These are phyloP conservation scores for Scolopax rusticola DNA, from an alignment of 2,797 vertebrate species.

Conservation along the genomic window DNA sequence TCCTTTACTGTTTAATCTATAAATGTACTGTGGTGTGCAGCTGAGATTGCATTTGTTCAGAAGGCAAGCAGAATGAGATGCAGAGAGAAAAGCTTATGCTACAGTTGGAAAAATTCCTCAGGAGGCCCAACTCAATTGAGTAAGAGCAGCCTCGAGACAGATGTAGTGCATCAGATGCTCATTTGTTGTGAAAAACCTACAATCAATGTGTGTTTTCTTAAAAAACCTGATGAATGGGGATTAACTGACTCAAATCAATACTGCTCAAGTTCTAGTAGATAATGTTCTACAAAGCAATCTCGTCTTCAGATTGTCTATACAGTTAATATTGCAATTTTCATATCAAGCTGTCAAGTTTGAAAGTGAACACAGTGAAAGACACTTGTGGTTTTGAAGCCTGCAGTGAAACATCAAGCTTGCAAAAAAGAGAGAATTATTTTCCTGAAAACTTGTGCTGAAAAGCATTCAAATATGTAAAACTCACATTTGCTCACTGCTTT, in stretches of 20 bases:
- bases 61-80: neutral
- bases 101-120: neutral
- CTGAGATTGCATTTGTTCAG: neutral
- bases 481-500: neutral
- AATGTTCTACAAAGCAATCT: neutral
- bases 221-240: neutral
- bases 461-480: neutral
- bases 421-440: neutral
- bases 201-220: neutral
- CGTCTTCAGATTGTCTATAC: neutral
- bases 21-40: neutral
- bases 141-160: neutral
- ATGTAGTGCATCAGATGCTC: neutral
- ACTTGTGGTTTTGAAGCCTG: neutral
- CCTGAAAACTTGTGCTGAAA: neutral
- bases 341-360: neutral
- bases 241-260: neutral
- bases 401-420: neutral
- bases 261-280: neutral
- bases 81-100: neutral
- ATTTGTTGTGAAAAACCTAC: neutral
- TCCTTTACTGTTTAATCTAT: neutral
- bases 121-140: neutral
- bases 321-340: neutral
- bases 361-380: neutral